A percentile compares a stretch with the other conserved stretches of the same genome.
These are phyloP conservation scores for Vandiemenella viatica DNA, from an alignment of 2,888 invertebrate genomes.

Conservation along the genomic window DNA sequence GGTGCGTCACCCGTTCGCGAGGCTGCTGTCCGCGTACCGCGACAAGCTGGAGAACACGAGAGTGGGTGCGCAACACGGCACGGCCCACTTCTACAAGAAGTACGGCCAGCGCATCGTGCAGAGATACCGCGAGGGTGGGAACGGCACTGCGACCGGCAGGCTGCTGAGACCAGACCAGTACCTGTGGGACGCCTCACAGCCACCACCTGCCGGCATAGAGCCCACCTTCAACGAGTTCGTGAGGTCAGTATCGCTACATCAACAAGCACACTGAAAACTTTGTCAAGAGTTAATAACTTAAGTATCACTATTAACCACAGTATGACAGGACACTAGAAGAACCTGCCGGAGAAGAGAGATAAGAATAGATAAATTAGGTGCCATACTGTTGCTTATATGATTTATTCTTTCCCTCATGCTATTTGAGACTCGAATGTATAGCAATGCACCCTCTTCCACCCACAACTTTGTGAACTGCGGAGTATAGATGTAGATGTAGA, in stretches of 20 bases:
- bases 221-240: slow-evolving; percentile 41
- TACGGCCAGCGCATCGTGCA: slow-evolving; percentile 34
- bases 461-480: no score
- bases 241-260: slow-evolving; percentile 23
- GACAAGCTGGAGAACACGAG: slow-evolving; percentile 37
- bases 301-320: no score
- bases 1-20: slow-evolving; percentile 43
- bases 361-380: no score
- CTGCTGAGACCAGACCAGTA: slow-evolving; percentile 14
- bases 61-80: slow-evolving; percentile 31
- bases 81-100: slow-evolving; percentile 32
- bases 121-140: slow-evolving; percentile 28
- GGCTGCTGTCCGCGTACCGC: slow-evolving; percentile 40
- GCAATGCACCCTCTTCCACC: no score
- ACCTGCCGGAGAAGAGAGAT: no score
- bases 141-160: slow-evolving; percentile 12
- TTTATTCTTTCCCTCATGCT: no score
- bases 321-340: no score
- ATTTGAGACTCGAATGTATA: no score
- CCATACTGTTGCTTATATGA: no score
- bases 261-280: no score
- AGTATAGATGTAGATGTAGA: no score
- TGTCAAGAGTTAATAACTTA: no score
- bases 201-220: slow-evolving; percentile 26
- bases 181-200: slow-evolving; percentile 15